Conservation (phyloP, 2,888 invertebrate species). For the Flexamia atlantica region DNA sequence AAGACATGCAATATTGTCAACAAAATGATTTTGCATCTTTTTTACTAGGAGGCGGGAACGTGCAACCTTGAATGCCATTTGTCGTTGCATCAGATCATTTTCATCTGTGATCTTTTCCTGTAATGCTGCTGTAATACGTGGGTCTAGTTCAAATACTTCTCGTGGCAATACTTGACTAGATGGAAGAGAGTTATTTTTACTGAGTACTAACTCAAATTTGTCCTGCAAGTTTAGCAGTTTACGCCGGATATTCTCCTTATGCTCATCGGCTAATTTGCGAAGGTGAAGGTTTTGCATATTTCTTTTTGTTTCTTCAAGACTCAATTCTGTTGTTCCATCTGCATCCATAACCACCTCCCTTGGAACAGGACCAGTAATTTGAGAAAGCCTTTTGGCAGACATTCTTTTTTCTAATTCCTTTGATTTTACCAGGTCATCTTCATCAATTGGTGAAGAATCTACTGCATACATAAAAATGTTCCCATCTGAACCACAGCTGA, state of each 20-base stretch:
- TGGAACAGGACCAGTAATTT: slow-evolving; percentile 1
- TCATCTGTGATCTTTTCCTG: slow-evolving; percentile 79
- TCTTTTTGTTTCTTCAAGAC: slow-evolving; percentile 84
- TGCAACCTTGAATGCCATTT: slow-evolving; percentile 84
- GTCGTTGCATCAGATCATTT: slow-evolving; percentile 80
- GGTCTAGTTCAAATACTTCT: slow-evolving; percentile 83
- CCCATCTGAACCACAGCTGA: slow-evolving; percentile 85
- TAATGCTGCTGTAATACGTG: slow-evolving; percentile 81
- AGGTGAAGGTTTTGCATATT: slow-evolving; percentile 82
- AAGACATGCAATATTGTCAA: slow-evolving; percentile 81
- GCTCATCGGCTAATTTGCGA: slow-evolving; percentile 80
- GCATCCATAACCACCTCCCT: slow-evolving; percentile 61
- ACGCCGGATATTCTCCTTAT: slow-evolving; percentile 79
- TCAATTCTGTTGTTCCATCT: slow-evolving; percentile 75
- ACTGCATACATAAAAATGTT: slow-evolving; percentile 84
- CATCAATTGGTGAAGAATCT: slow-evolving; percentile 2
- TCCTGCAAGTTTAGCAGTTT: slow-evolving; percentile 78
- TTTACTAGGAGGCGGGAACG: slow-evolving; percentile 81
- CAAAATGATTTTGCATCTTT: slow-evolving; percentile 83
- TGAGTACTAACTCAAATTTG: slow-evolving; percentile 79
- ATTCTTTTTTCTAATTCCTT: not conserved
- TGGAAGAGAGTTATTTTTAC: slow-evolving; percentile 80
- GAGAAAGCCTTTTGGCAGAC: not conserved
- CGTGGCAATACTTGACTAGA: slow-evolving; percentile 78
- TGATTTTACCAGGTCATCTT: not conserved